These are phyloP conservation scores for Catocala fraxini DNA, from an alignment of 2,888 invertebrate species.

Conservation along the genomic window DNA sequence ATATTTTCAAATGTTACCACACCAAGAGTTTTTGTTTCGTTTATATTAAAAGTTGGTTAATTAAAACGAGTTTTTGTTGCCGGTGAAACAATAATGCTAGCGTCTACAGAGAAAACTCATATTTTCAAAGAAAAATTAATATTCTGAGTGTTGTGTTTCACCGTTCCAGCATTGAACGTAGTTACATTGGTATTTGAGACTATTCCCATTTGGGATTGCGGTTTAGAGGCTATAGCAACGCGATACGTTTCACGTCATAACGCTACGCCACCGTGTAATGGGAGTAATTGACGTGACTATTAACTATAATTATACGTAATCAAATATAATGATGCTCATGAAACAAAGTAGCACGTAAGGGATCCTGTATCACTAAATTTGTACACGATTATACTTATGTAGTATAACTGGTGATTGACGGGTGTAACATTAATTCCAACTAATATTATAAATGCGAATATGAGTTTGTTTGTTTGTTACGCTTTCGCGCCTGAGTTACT, in stretches of 20 bases:
- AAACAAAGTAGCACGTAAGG: slow-evolving; percentile 13
- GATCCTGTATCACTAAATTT: slow-evolving; percentile 10
- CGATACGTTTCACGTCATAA: slow-evolving; percentile 27
- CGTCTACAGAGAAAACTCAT: slow-evolving; percentile 64
- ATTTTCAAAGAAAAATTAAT: slow-evolving; percentile 35
- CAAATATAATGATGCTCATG: slow-evolving; percentile 27
- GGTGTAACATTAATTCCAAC: no score
- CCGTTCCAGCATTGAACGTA: slow-evolving; percentile 25
- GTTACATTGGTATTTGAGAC: slow-evolving; percentile 39
- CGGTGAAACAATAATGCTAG: slow-evolving; percentile 60
- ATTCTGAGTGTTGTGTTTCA: slow-evolving; percentile 43
- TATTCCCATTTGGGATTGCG: slow-evolving; percentile 59
- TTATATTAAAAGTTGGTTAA: slow-evolving; percentile 39
- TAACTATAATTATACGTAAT: slow-evolving; percentile 34
- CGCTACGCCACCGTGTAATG: slow-evolving; percentile 14
- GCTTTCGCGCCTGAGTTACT: no score
- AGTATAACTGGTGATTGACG: no score
- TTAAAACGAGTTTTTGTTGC: slow-evolving; percentile 65
- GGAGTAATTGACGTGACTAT: slow-evolving; percentile 18
- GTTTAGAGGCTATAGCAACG: slow-evolving; percentile 40
- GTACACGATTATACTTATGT: background rate
- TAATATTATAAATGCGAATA: no score
- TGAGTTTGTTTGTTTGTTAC: no score
- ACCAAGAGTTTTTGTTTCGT: slow-evolving; percentile 53
- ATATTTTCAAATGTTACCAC: slow-evolving; percentile 49